Base-by-base conservation (phyloP, 2,888 invertebrate genomes). In the Aricia artaxerxes region DNA sequence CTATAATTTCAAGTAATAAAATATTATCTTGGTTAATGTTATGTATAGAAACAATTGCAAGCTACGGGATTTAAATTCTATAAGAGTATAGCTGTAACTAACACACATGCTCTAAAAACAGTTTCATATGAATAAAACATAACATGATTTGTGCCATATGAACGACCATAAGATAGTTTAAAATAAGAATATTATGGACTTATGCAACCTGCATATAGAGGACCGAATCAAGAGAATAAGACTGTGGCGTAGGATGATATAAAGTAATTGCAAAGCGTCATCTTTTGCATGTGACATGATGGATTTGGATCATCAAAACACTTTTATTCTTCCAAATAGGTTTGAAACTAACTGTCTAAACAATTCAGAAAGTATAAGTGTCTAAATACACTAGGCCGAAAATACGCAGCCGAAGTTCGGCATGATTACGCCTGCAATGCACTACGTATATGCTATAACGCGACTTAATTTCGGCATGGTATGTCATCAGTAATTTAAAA, bases 81-180 rank as follows among this genome's bases (percentile, higher is more conserved):
- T 24, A 35, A 35, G 13, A 5, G 35, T 38, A 4, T 69, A 69
- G 69, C 13, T 69, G 35, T 35, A 35, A 69, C 35, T 38, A 38
- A 38, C 13, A 69, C 38, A 69, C 24, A 64, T 73, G 57, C 31
- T 73, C 78, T 73, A 84, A 85, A 84, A 81, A 82, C 84, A 84
- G 85, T 86, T 85, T 84, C 82, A 80, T 81, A 79, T 80, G 81
- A 82, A 82, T 81, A 83, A 82, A 82, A 81, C 82, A 81, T 81
- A 24, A 73, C 60, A 73, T 53, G 57, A 44, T 78, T 38, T 78
- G n/a, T 60, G 60, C 57, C 24, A n/a, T 73, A 69, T 78, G 40
- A 35, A 76, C 35, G 57, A 31, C 49, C 73, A 40, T 9, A 76
- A 76, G 76, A 31, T 11, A 57, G 76, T 57, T 76, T 57, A 53